Base-by-base conservation (phyloP, 2,888 invertebrate species). In the Mesochorus sp. region DNA sequence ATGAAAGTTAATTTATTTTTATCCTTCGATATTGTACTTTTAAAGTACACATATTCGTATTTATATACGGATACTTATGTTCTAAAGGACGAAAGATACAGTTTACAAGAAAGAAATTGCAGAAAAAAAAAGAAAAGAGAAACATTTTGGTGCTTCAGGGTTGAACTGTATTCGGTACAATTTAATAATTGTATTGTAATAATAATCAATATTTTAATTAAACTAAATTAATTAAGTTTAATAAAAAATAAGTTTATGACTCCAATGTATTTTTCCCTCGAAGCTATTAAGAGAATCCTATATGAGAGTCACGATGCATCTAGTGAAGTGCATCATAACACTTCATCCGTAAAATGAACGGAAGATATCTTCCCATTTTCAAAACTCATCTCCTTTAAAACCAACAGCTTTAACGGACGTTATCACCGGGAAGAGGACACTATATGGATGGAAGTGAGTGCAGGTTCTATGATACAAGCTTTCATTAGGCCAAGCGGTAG, bases 121-220 rank as follows among this genome's bases (percentile, higher is more conserved):
- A 21, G 34, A 47, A 26, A 61, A 55, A 28, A 49, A 19, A 34
- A 24, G 12, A 57, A 76, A 28, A 57, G 57, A 19, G 6, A 61
- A 53, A 49, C 17, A n/a, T 24, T 37, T 34, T 44, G 17, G 4
- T 17, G 31, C 37, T 26, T n/a, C 14, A 19, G 6, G 39, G 47
- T 62, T 34, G 37, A 44, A 44, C 19, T 42, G 44, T 55, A 53
- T 28, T 39, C 62, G 21, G 26, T 62, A 39, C 39, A 70, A 76
- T 76, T 68, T 55, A 76, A 64, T 70, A 21, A 49, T 42, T 39
- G 59, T n/a, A n/a, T n/a, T n/a, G n/a, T n/a, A n/a, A n/a, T n/a
- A n/a, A n/a, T n/a, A n/a, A n/a, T n/a, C n/a, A n/a, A n/a, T n/a
- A n/a, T n/a, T n/a, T n/a, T n/a, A n/a, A n/a, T n/a, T n/a, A n/a